Percentiles rank a stretch among this genome's conserved stretches.
These are phyloP conservation scores for Ptychadena robeensis DNA, from an alignment of 2,797 vertebrate genomes.

Conservation along the genomic window DNA sequence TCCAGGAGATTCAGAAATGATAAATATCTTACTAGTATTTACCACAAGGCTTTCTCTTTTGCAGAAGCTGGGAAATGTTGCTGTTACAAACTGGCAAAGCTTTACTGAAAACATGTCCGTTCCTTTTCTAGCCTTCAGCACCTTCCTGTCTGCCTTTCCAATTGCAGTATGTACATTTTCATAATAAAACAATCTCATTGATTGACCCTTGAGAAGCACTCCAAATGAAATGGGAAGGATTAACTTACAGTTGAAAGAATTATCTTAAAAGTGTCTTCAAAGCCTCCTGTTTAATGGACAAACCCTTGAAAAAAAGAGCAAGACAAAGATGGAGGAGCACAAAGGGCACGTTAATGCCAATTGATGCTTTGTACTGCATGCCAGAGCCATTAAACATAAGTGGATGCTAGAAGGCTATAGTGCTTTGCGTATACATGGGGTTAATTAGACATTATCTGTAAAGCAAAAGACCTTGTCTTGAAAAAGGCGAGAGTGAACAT, in stretches of 20 bases:
- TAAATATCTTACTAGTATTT: no score
- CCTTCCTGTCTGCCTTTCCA: slow-evolving; percentile 17
- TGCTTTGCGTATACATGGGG: slow-evolving; percentile 50
- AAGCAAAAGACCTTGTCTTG: slow-evolving; percentile 39
- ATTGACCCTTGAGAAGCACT: slow-evolving; percentile 49
- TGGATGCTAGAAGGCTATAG: slow-evolving; percentile 45
- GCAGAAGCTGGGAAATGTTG: background rate
- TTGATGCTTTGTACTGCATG: slow-evolving; percentile 53
- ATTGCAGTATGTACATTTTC: slow-evolving; percentile 53
- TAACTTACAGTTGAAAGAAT: slow-evolving; percentile 53
- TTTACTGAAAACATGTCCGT: slow-evolving; percentile 34
- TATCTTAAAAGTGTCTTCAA: slow-evolving; percentile 57
- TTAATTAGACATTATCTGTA: slow-evolving; percentile 51
- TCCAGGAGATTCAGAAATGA: no score
- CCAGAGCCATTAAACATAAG: slow-evolving; percentile 56
- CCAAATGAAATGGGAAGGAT: slow-evolving; percentile 44
- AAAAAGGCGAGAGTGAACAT: slow-evolving; percentile 26
- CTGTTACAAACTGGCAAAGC: slow-evolving; percentile 38
- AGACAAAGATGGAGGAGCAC: slow-evolving; percentile 42
- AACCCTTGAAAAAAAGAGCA: slow-evolving; percentile 54
- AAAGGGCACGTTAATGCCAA: slow-evolving; percentile 51
- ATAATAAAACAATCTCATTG: slow-evolving; percentile 52
- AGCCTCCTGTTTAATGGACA: slow-evolving; percentile 52
- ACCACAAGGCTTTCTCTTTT: slow-evolving; percentile 20
- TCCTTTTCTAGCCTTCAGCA: slow-evolving; percentile 32